Evolutionary conservation across 2,113 vertebrate species (phyloP), one percentile per base, ranked within the genome.

Genomic region (Pantherophis guttatus): DNA sequence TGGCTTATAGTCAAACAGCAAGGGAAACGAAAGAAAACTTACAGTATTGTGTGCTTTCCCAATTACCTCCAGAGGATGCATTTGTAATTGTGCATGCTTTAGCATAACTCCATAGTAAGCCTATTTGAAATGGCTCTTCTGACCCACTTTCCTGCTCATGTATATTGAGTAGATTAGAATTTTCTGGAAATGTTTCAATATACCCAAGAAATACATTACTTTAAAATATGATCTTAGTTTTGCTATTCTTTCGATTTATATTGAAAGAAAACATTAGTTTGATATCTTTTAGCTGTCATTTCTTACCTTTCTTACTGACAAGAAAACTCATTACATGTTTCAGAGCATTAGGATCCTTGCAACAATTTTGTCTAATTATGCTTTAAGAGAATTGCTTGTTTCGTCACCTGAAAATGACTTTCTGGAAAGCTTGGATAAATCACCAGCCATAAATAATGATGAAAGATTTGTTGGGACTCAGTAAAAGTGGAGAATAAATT

Each of bases 191-290:
- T 5, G 8, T 88, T 44, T 17, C 50, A 44, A 70, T 88, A 39
- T 8, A 70, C 39, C 62, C 23, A 53, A 70, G n/a, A 29, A 70
- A 0, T 0, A 2, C 26, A 50, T 1, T 8, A 48, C 8, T 86
- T 23, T 13, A 2, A 65, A 8, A 21, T 26, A 3, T 59, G 75
- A 95, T 57, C 90, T 93, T 23, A 21, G 44, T 8, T 57, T 81
- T 39, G 52, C 87, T 89, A 57, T 9, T 75, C 87, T 0, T 33
- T 0, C n/a, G 0, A 1, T 57, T 93, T 92, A 9, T 12, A 62
- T 0, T 53, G 52, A 87, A 89, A 8, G 8, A 48, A 92, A 90
- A 0, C 44, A 44, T 29, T n/a, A 24, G 1, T 12, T 3, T 54
- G 55, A 4, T 85, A 26, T 91, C 88, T 39, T 86, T 86, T 54